phyloP scores from a whole-genome alignment of 2,797 vertebrate genomes.

The Basileuterus tristriatus region DNA sequence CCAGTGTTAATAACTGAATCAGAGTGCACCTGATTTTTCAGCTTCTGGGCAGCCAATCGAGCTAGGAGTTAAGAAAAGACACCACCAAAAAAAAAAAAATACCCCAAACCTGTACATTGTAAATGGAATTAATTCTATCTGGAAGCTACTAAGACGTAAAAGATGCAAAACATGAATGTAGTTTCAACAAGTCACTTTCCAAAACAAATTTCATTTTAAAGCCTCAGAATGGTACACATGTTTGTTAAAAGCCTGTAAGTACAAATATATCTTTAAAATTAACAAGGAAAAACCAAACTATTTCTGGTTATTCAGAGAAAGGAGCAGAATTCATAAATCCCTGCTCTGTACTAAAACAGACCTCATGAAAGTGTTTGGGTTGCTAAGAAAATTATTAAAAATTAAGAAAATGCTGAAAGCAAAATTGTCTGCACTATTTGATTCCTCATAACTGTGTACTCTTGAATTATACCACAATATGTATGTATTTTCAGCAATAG shows the following conservation, averaged over 20 bases:
- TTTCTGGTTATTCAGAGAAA: not conserved
- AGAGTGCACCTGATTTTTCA: not conserved
- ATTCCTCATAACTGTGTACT: not conserved
- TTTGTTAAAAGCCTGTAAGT: not conserved
- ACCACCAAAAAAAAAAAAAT: not conserved
- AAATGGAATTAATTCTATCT: not conserved
- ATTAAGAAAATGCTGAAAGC: not conserved
- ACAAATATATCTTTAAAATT: not conserved
- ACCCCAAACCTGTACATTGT: not conserved
- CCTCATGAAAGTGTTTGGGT: not conserved
- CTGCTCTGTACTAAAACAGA: not conserved
- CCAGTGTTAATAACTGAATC: not conserved
- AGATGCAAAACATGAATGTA: not conserved
- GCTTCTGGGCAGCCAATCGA: not conserved
- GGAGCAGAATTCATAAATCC: not conserved
- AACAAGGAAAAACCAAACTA: not conserved
- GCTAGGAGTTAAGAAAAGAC: not conserved
- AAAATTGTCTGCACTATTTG: not conserved
- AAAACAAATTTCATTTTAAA: not conserved
- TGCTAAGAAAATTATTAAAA: constrained; percentile 10
- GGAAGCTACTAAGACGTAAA: not conserved
- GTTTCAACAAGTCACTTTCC: not conserved
- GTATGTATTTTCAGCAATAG: not conserved
- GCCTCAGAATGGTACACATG: not conserved
- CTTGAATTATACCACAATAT: not conserved